These are phyloP conservation scores for Pseudochirops cupreus DNA, from an alignment of 2,797 vertebrate species.

Conservation along the genomic window DNA sequence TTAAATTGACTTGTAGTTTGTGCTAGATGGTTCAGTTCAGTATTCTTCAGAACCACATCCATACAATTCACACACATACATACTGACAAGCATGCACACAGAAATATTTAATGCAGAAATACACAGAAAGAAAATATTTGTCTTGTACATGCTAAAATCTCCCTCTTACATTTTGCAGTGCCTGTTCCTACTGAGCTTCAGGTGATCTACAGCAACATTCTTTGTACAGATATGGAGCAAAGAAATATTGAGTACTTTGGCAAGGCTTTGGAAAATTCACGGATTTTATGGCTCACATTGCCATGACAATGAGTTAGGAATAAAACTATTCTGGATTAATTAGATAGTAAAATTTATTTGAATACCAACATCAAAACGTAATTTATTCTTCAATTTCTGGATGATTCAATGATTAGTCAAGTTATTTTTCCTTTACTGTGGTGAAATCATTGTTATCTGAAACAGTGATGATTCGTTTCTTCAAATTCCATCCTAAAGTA, in stretches of 20 bases:
- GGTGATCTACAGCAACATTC: not conserved
- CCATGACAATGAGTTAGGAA: constrained; percentile 7
- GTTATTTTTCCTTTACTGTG: not conserved
- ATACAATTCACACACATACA: not conserved
- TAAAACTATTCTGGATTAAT: not conserved
- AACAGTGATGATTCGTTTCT: constrained; percentile 20
- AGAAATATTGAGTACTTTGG: not conserved
- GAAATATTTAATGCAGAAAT: not conserved
- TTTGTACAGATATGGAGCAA: not conserved
- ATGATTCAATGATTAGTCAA: not conserved
- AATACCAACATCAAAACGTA: not conserved
- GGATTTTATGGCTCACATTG: constrained; percentile 19
- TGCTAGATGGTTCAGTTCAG: not conserved
- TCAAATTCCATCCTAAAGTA: constrained; percentile 48
- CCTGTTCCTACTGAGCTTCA: not conserved
- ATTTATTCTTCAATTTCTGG: not conserved
- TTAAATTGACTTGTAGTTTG: not conserved
- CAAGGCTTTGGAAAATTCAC: not conserved
- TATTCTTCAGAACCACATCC: not conserved
- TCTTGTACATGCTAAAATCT: no score
- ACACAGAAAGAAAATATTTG: not conserved
- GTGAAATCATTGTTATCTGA: constrained; percentile 9
- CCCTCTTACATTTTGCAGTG: not conserved
- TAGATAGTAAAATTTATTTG: not conserved
- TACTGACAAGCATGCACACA: not conserved